Conservation (phyloP, 2,888 invertebrate species). For the Cynaeus angustus region DNA sequence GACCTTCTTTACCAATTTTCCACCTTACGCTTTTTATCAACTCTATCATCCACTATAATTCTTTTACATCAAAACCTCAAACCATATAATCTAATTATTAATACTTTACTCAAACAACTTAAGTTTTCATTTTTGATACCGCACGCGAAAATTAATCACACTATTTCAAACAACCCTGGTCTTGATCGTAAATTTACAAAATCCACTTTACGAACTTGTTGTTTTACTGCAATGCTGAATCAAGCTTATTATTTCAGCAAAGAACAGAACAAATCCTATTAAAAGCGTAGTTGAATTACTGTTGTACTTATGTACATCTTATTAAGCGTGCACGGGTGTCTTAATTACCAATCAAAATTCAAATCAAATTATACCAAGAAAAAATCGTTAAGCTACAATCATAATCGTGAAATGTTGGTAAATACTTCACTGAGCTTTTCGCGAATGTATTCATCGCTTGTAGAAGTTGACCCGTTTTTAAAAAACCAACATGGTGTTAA, state of each 20-base stretch:
- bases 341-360: neutral
- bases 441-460: neutral
- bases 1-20: constrained; percentile 47
- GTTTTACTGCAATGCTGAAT: constrained; percentile 13
- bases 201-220: constrained; percentile 14
- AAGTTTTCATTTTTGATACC: neutral
- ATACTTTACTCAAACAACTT: constrained; percentile 6
- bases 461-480: constrained; percentile 2
- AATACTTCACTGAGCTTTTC: no score
- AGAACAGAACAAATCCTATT: constrained; percentile 12
- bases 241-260: constrained; percentile 15
- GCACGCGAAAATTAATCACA: constrained; percentile 14
- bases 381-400: neutral
- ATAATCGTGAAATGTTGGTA: constrained; percentile 4
- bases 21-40: constrained; percentile 35
- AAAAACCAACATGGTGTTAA: constrained; percentile 2
- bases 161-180: constrained; percentile 12
- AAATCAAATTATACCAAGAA: neutral
- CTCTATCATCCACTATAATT: constrained; percentile 11
- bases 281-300: constrained; percentile 15
- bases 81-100: neutral
- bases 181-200: constrained; percentile 11
- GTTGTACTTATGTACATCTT: constrained; percentile 11
- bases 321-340: neutral
- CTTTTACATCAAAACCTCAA: neutral